Conservation (phyloP, 1,140 invertebrate genomes). For the Monomorium pharaonis region DNA sequence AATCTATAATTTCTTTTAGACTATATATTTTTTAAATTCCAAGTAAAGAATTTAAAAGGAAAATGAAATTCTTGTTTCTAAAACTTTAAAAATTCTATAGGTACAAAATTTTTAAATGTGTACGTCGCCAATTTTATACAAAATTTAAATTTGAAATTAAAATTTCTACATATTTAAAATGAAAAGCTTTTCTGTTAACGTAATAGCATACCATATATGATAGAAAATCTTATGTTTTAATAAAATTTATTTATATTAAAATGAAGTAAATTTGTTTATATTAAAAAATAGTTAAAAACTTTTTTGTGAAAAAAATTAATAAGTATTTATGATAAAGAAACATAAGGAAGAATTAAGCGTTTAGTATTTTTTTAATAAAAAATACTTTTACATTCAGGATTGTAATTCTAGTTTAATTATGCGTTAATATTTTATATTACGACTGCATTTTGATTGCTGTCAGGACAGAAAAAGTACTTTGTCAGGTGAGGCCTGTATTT, state of each 20-base stretch:
- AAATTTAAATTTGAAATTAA: neutral
- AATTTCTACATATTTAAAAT: neutral
- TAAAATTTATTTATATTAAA: neutral
- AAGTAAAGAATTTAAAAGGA: too few species aligned
- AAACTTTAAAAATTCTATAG: neutral
- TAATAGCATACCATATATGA: neutral
- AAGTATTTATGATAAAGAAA: neutral
- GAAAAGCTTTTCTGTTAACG: neutral
- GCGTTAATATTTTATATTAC: slow-evolving; percentile 19
- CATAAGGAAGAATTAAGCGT: neutral
- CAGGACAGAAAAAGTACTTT: slow-evolving; percentile 50
- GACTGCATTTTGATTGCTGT: slow-evolving; percentile 30
- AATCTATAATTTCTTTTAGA: too few species aligned
- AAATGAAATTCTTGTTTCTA: neutral
- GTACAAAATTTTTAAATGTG: neutral
- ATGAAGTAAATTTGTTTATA: neutral
- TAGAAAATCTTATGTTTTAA: neutral
- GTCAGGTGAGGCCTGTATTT: slow-evolving; percentile 74
- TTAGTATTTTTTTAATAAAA: neutral
- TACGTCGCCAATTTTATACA: neutral
- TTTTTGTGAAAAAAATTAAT: neutral
- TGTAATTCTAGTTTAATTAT: neutral
- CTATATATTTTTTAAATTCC: too few species aligned
- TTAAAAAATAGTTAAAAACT: too few species aligned
- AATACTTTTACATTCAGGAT: neutral